Evolutionary conservation across 2,888 invertebrate genomes (phyloP), one percentile per base, ranked within the genome.

Genomic region (Andrena camellia): DNA sequence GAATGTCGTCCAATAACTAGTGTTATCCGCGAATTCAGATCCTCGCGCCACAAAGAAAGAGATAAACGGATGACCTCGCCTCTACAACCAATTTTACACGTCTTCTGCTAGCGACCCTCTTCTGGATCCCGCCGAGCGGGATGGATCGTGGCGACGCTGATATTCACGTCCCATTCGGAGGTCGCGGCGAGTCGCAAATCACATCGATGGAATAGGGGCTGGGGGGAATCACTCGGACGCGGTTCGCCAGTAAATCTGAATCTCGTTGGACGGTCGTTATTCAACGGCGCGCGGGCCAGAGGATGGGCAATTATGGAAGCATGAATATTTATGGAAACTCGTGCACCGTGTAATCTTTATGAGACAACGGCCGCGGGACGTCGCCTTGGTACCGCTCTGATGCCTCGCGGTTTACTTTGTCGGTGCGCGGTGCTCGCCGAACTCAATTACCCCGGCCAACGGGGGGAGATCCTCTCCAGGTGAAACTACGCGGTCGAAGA

Each of bases 321-420:
- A 88, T 88, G 89, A 88, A 88, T 89, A 88, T 88, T 88, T 89
- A 88, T 88, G 89, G 85, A 89, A 87, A 88, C 72, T 74, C 88
- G 85, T 78, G 88, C 63, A 89, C 78, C 87, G 85, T 88, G 88
- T 88, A 88, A 88, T 88, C 88, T 89, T 89, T 89, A 89, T 83
- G 89, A 87, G 89, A 87, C 83, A 89, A 89, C 85, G 85, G 80
- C 80, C 83, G 82, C 83, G 71, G 81, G 85, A 88, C 76, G 78
- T 89, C 85, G 81, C 66, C 77, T 73, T 68, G 66, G 52, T 33
- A 81, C 67, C 64, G 81, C 57, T 57, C 57, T 67, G 83, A 83
- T 81, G 83, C 70, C 78, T 79, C 87, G 85, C 87, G 85, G 85
- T 87, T 89, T 87, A 88, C 88, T 89, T 89, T 88, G 89, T 88